Evolutionary conservation across 1,140 invertebrate species (phyloP), one percentile per base, ranked within the genome.

Genomic region (Cryptotermes secundus): DNA sequence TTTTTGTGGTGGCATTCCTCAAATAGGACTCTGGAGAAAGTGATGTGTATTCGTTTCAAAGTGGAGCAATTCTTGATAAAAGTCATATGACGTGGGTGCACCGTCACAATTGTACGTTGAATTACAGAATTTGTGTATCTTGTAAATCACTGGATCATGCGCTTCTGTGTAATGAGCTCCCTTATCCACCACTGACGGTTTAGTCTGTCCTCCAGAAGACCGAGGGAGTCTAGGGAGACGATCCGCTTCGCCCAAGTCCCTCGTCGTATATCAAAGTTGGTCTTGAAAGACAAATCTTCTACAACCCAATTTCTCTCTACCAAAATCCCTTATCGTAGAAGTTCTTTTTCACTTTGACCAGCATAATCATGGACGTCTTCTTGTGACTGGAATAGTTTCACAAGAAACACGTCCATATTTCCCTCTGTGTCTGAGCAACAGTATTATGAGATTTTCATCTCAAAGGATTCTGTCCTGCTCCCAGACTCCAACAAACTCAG

Each of bases 371-470:
- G 59, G 24, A 49, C 45, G 45, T 65, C 59, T 65, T n/a, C 59
- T 65, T n/a, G 26, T 65, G 2, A n/a, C 59, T 2, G 22, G 1
- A 65, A 2, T 31, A 2, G 24, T 4, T 65, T 65, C 59, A 65
- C 59, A 65, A 65, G 59, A 65, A 4, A 14, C 6, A 14, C 19
- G 7, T 31, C 6, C 59, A n/a, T 4, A 14, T 7, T n/a, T 31
- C 59, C 24, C n/a, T 14, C 59, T 31, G n/a, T n/a, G 59, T 65
- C 59, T 65, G 9, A 65, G 59, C 3, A 65, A 65, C 59, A 9
- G 59, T n/a, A n/a, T n/a, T 26, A 65, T n/a, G 59, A 65, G 59
- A 65, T 65, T 65, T n/a, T 65, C 59, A 65, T 65, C 59, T 65
- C 59, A 65, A 65, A 65, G 59, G 59, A 65, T n/a, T n/a, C 45